Base-by-base conservation (phyloP, 2,113 vertebrate genomes). In the Arvicanthis niloticus region DNA sequence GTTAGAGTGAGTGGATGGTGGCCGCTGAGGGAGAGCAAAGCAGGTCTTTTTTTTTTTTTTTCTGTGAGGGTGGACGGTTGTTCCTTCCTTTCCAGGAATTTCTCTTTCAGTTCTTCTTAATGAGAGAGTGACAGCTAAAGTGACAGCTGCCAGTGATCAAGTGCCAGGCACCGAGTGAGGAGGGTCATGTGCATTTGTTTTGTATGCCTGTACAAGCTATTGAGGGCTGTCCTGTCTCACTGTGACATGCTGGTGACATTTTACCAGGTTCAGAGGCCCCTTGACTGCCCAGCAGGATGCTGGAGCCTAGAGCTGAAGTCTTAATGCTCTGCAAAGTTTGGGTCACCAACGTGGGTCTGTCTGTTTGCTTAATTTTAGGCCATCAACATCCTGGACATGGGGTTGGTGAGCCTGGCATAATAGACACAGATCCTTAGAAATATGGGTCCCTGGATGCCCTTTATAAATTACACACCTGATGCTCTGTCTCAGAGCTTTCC, bases 361-460 rank as follows among this genome's bases (percentile, higher is more conserved):
- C 19, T 4, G 6, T 76, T 45, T 22, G 37, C 73, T 75, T 87
- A 56, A 53, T 53, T 95, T 78, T 65, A 56, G 78, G 15, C 15
- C 11, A 17, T 17, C 0, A 31, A 34, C 37, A 67, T 7, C 31
- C 85, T n/a, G 48, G 88, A 37, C 29, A 56, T 48, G 56, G 67
- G 70, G 81, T 0, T 0, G 37, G 68, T 15, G 45, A 92, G 48
- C 42, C 0, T n/a, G 34, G 48, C 29, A 24, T 81, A 26, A 48
- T 9, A 37, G 80, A 34, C 22, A 2, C 1, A 0, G 62, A 26
- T 68, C 37, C 62, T 78, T 0, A 8, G 89, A 65, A 19, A 58
- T 2, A 0, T 0, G 1, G 29, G 42, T 53, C 7, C 12, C 75
- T 81, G 1, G 48, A 22, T 37, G 29, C 0, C 1, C 2, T 58